These are phyloP conservation scores for Brachyistius frenatus DNA, from an alignment of 2,113 vertebrate species.

Conservation along the genomic window DNA sequence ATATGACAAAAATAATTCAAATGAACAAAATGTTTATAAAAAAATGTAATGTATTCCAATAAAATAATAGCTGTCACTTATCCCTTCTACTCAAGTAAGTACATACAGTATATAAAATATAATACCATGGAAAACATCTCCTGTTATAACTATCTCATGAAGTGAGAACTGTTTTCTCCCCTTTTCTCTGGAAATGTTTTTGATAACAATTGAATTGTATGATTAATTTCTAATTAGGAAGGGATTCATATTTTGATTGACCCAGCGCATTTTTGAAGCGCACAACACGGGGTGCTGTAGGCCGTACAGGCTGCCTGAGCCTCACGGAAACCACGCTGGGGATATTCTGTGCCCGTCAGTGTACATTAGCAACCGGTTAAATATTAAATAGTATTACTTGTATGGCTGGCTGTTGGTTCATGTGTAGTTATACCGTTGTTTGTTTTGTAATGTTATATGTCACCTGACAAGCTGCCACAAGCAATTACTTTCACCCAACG, in stretches of 20 bases:
- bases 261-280: conserved; percentile 21
- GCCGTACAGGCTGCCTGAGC: not conserved
- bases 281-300: conserved; percentile 10
- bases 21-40: too few relatives aligned
- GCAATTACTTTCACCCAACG: conserved; percentile 37
- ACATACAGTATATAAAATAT: not conserved
- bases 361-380: not conserved
- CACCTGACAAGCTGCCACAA: conserved; percentile 34
- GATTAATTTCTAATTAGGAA: conserved; percentile 32
- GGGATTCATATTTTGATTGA: conserved; percentile 29
- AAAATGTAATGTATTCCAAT: too few relatives aligned
- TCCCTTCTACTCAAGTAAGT: not conserved
- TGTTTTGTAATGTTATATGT: conserved; percentile 20
- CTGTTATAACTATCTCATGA: not conserved
- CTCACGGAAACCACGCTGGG: not conserved
- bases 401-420: not conserved
- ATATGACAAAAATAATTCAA: too few relatives aligned
- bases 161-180: not conserved
- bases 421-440: conserved; percentile 14
- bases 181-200: conserved; percentile 2
- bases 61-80: too few relatives aligned
- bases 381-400: conserved; percentile 16
- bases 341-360: not conserved
- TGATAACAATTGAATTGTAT: conserved; percentile 1
- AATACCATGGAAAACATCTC: not conserved